These are phyloP conservation scores for Tetrao urogallus DNA, from an alignment of 2,113 vertebrate genomes.

Conservation along the genomic window DNA sequence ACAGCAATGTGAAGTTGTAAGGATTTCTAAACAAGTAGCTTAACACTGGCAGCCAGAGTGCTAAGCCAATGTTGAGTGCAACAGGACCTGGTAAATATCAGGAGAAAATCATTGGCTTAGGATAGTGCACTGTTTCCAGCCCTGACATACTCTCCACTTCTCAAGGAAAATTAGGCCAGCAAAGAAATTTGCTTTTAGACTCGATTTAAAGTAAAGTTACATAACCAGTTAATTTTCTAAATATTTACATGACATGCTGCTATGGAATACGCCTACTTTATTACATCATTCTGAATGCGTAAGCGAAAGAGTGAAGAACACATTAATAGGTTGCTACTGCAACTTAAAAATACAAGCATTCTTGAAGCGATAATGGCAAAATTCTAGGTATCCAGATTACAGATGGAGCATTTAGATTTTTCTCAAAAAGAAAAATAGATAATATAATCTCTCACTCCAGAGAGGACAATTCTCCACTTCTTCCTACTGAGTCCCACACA, in stretches of 20 bases:
- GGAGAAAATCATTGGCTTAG: not conserved
- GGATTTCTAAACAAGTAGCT: not conserved
- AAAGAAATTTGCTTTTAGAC: not conserved
- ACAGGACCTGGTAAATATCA: not conserved
- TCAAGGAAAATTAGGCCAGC: not conserved
- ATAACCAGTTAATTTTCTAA: not conserved
- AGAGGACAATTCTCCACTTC: not conserved
- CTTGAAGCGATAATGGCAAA: not conserved
- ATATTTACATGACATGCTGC: not conserved
- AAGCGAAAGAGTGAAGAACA: not conserved
- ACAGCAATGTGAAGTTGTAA: not conserved
- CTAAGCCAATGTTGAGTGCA: not conserved
- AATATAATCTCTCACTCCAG: not conserved
- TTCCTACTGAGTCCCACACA: not conserved
- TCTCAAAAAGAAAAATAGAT: not conserved
- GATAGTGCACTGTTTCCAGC: not conserved
- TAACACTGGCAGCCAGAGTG: not conserved
- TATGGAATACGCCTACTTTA: not conserved
- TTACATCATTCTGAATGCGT: not conserved
- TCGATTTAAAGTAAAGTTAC: conserved; percentile 21
- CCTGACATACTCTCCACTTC: not conserved
- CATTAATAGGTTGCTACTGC: not conserved
- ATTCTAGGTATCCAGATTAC: not conserved
- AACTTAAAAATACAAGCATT: not conserved
- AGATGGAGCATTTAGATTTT: no score